A percentile compares a stretch with the other conserved stretches of the same genome.
Evolutionary conservation across 2,797 vertebrate genomes (phyloP).

Genomic region (Coranthus polyacanthus): DNA sequence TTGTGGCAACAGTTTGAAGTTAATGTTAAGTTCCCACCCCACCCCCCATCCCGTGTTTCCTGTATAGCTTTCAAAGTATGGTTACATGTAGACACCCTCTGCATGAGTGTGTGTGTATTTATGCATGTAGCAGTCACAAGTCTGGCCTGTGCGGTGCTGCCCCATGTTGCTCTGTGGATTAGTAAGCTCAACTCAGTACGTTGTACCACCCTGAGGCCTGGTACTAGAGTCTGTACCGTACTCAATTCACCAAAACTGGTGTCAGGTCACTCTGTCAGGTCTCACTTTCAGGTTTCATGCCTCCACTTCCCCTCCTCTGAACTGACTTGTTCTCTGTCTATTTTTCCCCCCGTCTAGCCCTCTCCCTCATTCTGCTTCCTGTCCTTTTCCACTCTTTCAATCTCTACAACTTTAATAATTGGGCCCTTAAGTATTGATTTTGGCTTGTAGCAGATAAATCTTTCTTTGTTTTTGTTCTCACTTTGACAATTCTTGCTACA

Average conservation of each 20-base stretch:
- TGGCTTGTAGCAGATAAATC: neutral
- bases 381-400: neutral
- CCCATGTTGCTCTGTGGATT: slow-evolving; percentile 45
- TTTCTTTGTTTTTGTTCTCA: slow-evolving; percentile 12
- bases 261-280: slow-evolving; percentile 42
- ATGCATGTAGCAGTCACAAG: slow-evolving; percentile 46
- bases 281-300: slow-evolving; percentile 61
- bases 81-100: slow-evolving; percentile 8
- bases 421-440: slow-evolving; percentile 1
- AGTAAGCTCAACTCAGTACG: slow-evolving; percentile 34
- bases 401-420: slow-evolving; percentile 2
- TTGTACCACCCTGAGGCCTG: slow-evolving; percentile 46
- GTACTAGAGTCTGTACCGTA: slow-evolving; percentile 44
- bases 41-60: slow-evolving; percentile 29
- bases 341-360: neutral
- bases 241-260: slow-evolving; percentile 35
- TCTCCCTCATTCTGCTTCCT: neutral
- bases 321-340: slow-evolving; percentile 14
- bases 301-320: slow-evolving; percentile 47
- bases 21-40: slow-evolving; percentile 19
- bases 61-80: slow-evolving; percentile 26
- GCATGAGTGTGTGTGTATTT: neutral
- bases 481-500: slow-evolving; percentile 18
- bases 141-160: slow-evolving; percentile 11
- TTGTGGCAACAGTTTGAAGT: slow-evolving; percentile 12